A percentile compares a stretch with the other conserved stretches of the same genome.
phyloP scores from a whole-genome alignment of 2,113 vertebrate genomes.

The Phylloscopus trochilus region DNA sequence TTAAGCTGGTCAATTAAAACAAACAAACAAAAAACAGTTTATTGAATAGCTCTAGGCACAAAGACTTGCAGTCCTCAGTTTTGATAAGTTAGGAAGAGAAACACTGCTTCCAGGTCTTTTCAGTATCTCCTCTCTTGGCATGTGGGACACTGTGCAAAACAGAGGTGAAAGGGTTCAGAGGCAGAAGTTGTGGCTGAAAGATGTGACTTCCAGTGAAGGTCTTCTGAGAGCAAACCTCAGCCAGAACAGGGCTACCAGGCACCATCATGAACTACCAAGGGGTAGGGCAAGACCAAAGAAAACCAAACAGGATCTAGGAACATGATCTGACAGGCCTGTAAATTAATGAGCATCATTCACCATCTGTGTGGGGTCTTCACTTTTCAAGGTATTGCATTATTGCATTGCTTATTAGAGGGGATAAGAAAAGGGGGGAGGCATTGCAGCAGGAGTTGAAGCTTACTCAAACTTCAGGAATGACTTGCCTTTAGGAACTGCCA shows the following conservation, averaged over 20 bases:
- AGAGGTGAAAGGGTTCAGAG: not conserved
- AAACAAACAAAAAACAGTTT: not conserved
- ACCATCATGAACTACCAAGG: fast-evolving
- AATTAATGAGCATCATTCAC: not conserved
- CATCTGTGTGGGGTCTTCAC: not conserved
- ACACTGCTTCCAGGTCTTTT: not conserved
- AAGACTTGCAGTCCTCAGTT: not conserved
- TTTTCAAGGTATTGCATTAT: not conserved
- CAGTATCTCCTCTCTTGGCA: not conserved
- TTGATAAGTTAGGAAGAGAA: not conserved
- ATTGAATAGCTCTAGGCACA: not conserved
- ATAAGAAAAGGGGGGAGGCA: not conserved
- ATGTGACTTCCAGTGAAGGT: not conserved
- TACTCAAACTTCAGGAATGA: not conserved
- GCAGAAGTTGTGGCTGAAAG: not conserved
- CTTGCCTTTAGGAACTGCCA: not conserved
- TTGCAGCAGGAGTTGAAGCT: not conserved
- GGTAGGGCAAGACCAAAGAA: not conserved
- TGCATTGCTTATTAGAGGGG: not conserved
- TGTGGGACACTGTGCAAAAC: not conserved
- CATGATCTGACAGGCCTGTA: not conserved
- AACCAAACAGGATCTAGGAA: not conserved
- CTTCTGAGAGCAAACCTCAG: not conserved
- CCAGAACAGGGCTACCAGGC: not conserved
- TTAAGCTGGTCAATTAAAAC: not conserved